These are phyloP conservation scores for Hemithea aestivaria DNA, from an alignment of 2,888 invertebrate genomes.

Conservation along the genomic window DNA sequence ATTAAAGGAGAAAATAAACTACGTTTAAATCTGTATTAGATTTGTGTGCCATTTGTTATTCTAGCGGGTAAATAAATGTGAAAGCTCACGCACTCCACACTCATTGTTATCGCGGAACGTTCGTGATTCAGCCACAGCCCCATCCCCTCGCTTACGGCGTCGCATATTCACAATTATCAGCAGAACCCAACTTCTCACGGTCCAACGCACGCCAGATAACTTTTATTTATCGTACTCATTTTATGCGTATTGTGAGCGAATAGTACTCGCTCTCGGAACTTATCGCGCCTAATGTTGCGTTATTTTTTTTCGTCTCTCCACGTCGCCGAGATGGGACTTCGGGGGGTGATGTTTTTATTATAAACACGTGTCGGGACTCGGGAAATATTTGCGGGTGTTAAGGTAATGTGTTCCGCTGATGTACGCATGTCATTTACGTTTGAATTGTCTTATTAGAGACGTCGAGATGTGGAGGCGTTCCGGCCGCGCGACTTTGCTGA, in stretches of 20 bases:
- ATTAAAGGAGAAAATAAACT: no score
- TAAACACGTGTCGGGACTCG: slow-evolving; percentile 62
- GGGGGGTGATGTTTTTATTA: slow-evolving; percentile 72
- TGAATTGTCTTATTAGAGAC: slow-evolving; percentile 44
- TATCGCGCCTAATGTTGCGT: slow-evolving; percentile 65
- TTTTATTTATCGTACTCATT: slow-evolving; percentile 59
- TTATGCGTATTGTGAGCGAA: slow-evolving; percentile 55
- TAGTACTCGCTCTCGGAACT: slow-evolving; percentile 59
- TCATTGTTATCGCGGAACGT: neutral
- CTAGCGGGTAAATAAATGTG: no score
- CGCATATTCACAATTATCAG: slow-evolving; percentile 14
- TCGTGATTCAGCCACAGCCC: neutral
- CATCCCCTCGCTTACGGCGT: slow-evolving; percentile 1
- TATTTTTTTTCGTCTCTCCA: slow-evolving; percentile 39
- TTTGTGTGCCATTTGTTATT: no score
- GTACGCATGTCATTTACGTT: slow-evolving; percentile 52
- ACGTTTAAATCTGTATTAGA: no score
- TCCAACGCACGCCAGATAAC: slow-evolving; percentile 27
- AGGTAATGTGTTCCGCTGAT: slow-evolving; percentile 49
- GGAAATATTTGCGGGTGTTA: slow-evolving; percentile 62
- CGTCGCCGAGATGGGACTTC: slow-evolving; percentile 29
- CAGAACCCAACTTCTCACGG: slow-evolving; percentile 25
- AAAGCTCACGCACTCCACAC: neutral
- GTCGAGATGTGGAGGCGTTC: slow-evolving; percentile 14
- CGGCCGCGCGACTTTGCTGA: slow-evolving; percentile 20